Conservation (phyloP, 2,113 vertebrate genomes). For the Ahaetulla prasina region DNA sequence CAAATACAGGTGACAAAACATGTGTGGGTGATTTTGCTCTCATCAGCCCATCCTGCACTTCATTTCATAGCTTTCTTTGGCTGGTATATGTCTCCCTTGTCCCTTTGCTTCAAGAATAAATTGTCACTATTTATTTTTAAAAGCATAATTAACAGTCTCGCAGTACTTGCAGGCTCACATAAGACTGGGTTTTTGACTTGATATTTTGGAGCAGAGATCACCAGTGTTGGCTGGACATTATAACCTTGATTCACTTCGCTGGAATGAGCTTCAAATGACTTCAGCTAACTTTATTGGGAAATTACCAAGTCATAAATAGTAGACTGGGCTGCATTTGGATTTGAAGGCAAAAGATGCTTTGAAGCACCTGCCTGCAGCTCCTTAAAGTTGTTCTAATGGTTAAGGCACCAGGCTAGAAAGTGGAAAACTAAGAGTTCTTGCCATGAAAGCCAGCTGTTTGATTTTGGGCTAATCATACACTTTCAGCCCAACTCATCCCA, state of each 20-base stretch:
- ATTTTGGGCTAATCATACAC: not conserved
- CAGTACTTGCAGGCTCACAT: accelerated
- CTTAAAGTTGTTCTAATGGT: not conserved
- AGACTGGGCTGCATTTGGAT: not conserved
- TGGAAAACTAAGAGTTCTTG: not conserved
- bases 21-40: accelerated
- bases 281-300: not conserved
- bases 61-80: accelerated
- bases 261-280: not conserved
- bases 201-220: not conserved
- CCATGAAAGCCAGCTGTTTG: not conserved
- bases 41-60: not conserved
- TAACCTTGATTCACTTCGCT: not conserved
- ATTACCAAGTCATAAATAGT: not conserved
- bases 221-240: not conserved
- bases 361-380: not conserved
- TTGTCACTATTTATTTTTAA: accelerated
- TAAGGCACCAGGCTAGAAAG: not conserved
- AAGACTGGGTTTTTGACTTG: not conserved
- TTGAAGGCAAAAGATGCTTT: not conserved
- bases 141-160: accelerated
- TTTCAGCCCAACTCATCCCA: not conserved
- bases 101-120: not conserved
- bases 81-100: accelerated
- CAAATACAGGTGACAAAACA: constrained; percentile 87